Conservation (phyloP, 2,797 vertebrate genomes). For the Falco rusticolus region DNA sequence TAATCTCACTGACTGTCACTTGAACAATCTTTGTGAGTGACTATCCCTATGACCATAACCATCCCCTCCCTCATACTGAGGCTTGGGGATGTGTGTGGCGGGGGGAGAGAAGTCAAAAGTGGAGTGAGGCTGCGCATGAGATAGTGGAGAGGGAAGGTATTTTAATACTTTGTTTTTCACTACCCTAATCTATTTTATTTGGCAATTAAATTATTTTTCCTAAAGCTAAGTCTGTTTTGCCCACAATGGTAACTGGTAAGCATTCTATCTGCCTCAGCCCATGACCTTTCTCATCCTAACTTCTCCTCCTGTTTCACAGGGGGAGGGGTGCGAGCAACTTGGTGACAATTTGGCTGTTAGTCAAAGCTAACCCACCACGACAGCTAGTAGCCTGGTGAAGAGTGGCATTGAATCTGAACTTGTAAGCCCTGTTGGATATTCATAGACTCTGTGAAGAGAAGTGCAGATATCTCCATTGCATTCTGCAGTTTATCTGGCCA, state of each 20-base stretch:
- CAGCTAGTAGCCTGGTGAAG: neutral
- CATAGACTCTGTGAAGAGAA: neutral
- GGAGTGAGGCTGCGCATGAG: neutral
- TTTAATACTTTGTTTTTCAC: neutral
- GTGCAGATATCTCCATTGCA: neutral
- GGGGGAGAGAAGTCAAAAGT: neutral
- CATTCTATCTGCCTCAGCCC: neutral
- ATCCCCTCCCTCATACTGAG: neutral
- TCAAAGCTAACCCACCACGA: neutral
- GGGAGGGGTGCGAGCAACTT: rapidly evolving
- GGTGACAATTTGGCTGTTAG: neutral
- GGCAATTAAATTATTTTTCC: neutral
- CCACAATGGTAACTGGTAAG: neutral
- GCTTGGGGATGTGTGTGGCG: no score
- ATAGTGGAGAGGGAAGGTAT: neutral
- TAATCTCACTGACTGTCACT: neutral
- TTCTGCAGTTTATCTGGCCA: neutral
- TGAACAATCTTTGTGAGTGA: neutral
- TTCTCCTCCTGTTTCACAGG: neutral
- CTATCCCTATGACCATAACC: neutral
- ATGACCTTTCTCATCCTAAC: neutral
- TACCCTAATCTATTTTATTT: neutral
- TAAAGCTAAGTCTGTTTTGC: neutral
- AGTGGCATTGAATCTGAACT: neutral
- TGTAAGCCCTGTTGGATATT: neutral